Evolutionary conservation across 2,797 vertebrate genomes (phyloP).

Genomic region (Gila robusta): DNA sequence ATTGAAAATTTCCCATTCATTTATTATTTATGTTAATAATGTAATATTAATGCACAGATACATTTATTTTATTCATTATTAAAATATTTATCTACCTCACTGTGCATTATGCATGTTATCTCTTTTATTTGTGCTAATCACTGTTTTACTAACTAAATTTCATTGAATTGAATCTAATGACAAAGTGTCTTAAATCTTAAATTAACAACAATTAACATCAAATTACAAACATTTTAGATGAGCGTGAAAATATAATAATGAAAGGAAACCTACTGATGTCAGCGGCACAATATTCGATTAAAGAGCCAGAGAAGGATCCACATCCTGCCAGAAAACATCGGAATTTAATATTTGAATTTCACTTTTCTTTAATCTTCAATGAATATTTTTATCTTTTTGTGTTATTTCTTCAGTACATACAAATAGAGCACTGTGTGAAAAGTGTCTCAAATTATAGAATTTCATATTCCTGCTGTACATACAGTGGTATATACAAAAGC

Average conservation of each 20-base stretch:
- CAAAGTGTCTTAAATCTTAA: background rate
- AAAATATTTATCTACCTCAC: no score
- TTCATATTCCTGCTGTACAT: background rate
- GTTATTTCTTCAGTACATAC: background rate
- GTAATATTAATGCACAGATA: no score
- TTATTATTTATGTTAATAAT: background rate
- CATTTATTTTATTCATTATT: background rate
- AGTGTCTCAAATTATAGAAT: background rate
- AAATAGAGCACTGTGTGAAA: background rate
- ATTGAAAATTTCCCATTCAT: background rate
- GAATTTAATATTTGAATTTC: background rate
- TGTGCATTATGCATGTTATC: background rate
- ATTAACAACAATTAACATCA: background rate
- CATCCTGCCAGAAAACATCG: conserved; percentile 78
- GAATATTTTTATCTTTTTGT: no score
- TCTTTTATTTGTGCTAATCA: background rate
- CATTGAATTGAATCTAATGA: background rate
- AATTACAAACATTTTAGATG: background rate
- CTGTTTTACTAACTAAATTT: background rate
- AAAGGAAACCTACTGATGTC: conserved; percentile 89
- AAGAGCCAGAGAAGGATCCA: conserved; percentile 88
- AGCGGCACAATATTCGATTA: conserved; percentile 88
- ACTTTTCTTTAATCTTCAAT: background rate
- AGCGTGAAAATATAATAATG: background rate
- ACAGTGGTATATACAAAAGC: no score